These are phyloP conservation scores for Sialia sialis DNA, from an alignment of 2,113 vertebrate genomes.

Conservation along the genomic window DNA sequence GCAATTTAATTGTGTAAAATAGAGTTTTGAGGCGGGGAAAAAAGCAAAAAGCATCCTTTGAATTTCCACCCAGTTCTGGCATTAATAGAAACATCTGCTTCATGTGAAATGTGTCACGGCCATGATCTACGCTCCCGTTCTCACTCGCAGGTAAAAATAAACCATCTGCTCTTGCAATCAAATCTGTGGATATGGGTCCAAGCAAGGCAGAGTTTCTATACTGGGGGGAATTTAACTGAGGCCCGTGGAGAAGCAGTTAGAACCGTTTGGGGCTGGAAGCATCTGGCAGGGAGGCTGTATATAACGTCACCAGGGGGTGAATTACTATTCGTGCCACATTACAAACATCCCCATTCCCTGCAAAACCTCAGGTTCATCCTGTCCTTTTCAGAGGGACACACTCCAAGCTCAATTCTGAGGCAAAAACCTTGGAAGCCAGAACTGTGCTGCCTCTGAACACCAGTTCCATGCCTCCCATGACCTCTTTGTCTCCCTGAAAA, in stretches of 20 bases:
- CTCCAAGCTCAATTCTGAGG: accelerated
- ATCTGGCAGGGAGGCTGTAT: background rate
- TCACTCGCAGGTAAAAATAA: constrained; percentile 36
- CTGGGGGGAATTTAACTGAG: background rate
- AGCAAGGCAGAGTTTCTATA: background rate
- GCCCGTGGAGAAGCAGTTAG: background rate
- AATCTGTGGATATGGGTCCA: background rate
- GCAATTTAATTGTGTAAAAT: constrained; percentile 24
- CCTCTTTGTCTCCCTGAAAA: background rate
- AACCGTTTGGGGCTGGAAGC: background rate
- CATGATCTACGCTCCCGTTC: background rate
- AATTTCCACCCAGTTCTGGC: constrained; percentile 17
- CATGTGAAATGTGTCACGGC: background rate
- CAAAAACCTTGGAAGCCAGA: background rate
- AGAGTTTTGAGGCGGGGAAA: background rate
- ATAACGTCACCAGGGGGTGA: background rate
- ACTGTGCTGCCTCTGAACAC: background rate
- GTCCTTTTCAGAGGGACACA: accelerated
- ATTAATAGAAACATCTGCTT: constrained; percentile 50
- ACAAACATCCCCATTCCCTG: background rate
- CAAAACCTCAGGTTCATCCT: background rate
- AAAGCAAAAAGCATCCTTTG: background rate
- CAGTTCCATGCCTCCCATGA: background rate
- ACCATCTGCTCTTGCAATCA: constrained; percentile 18
- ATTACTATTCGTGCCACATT: background rate